Base-by-base conservation (phyloP, 2,888 invertebrate genomes). In the Cecidostiba fungosa region DNA sequence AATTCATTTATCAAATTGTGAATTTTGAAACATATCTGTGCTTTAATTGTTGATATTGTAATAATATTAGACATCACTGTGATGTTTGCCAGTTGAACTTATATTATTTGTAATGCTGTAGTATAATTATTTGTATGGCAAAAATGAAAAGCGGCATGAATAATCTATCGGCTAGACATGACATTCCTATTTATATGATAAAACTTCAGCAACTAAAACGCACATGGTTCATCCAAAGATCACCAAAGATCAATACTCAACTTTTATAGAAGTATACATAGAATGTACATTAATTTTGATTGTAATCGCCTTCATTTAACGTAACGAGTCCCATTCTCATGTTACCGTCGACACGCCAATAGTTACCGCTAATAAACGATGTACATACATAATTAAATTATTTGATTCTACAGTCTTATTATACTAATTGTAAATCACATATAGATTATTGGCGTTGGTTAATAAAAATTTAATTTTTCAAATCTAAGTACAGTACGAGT, bases 381-480 rank as follows among this genome's bases (percentile, higher is more conserved):
- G n/a, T 50, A 77, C 50, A 77, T 82, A 50, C 3, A 14, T n/a
- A n/a, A n/a, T 50, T 69, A 54, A 54, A 54, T 69, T 54, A 70
- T 59, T 43, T 26, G 77, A 69, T 76, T 54, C 70, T 23, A 62
- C 47, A 81, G 39, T 82, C 43, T 19, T n/a, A 74, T 59, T 26
- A 62, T 82, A 74, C 1, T 26, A 82, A 72, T 47, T 66, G n/a
- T 62, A 66, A 82, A 82, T 74, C 74, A n/a, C 36, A 66, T 72
- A 32, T 69, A 77, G 69, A 82, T 54, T 5, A 54, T 29, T 50
- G 14, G 2, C n/a, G n/a, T 23, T 69, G 16, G 50, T 74, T 23
- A 19, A 50, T 76, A 62, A 69, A 6, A 14, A 39, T n/a, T 69
- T 50, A 50, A 50, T n/a, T 16, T 14, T 62, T 66, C 26, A 62